A percentile compares a stretch with the other conserved stretches of the same genome.
These are phyloP conservation scores for Euschistus heros DNA, from an alignment of 1,140 invertebrate species.

Conservation along the genomic window DNA sequence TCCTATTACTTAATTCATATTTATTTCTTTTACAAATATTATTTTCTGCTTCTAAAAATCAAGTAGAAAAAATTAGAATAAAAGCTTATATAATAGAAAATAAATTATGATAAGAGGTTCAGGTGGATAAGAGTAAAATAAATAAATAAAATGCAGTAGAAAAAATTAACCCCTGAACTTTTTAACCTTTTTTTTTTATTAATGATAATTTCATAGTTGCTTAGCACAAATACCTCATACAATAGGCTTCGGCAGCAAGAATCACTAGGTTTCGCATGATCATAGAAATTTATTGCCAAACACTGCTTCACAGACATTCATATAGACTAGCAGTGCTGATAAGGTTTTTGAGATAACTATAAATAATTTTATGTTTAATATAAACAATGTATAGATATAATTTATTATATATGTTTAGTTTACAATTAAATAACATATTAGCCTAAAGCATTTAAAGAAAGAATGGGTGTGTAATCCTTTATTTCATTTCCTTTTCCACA, in stretches of 20 bases:
- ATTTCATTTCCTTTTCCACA: too few relatives aligned
- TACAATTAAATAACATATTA: too few relatives aligned
- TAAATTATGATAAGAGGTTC: slow-evolving; percentile 7
- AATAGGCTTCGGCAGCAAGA: slow-evolving; percentile 1
- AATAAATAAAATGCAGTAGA: background rate
- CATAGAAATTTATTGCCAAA: background rate
- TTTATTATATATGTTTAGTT: too few relatives aligned
- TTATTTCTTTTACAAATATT: background rate
- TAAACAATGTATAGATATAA: too few relatives aligned
- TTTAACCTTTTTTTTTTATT: slow-evolving; percentile 4
- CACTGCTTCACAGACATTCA: slow-evolving; percentile 12
- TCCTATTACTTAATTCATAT: background rate
- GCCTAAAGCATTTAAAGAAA: too few relatives aligned
- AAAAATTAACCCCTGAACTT: slow-evolving; percentile 4
- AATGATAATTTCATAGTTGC: background rate
- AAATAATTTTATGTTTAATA: too few relatives aligned
- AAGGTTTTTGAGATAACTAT: background rate
- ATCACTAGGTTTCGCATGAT: slow-evolving; percentile 9
- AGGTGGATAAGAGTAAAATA: background rate
- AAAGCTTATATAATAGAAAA: background rate
- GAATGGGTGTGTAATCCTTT: too few relatives aligned
- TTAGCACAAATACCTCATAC: background rate
- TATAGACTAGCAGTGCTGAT: slow-evolving; percentile 5
- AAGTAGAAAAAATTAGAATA: too few relatives aligned
- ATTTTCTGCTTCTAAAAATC: too few relatives aligned